phyloP scores from a whole-genome alignment of 1,140 invertebrate genomes.

The Geopemphigus sp. region DNA sequence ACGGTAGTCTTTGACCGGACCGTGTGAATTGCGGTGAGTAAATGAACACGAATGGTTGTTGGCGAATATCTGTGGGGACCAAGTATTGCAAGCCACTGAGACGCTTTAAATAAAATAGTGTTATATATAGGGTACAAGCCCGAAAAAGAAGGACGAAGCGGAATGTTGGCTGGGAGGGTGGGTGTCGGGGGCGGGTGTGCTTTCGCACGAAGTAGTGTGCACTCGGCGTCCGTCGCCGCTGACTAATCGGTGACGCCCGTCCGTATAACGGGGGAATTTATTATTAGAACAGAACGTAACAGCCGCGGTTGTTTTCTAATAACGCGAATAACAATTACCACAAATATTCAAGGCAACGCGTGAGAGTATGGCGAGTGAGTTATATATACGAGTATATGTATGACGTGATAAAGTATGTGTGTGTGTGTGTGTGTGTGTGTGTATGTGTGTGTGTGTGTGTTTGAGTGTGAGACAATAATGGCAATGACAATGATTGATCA shows the following conservation, averaged over 20 bases:
- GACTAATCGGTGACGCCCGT: constrained; percentile 38
- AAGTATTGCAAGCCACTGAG: background rate
- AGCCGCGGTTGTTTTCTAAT: constrained; percentile 22
- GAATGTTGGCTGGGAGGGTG: no score
- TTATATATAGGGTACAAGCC: constrained; percentile 18
- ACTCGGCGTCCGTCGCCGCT: constrained; percentile 35
- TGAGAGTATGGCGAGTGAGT: background rate
- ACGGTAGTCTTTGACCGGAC: background rate
- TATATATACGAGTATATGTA: background rate
- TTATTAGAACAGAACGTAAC: constrained; percentile 34
- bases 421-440: background rate
- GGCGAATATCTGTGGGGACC: background rate
- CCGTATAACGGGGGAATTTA: background rate
- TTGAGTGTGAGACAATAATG: background rate
- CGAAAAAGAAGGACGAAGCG: background rate
- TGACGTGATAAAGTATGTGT: background rate
- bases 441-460: background rate
- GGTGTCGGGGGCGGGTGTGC: no score
- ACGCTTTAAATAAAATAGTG: constrained; percentile 27
- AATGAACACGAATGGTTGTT: no score
- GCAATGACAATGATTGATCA: constrained; percentile 23
- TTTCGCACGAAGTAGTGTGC: constrained; percentile 14
- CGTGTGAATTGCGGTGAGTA: background rate
- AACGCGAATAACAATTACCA: constrained; percentile 4
- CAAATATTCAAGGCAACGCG: background rate